Percentiles rank a stretch among this genome's conserved stretches.
These are phyloP conservation scores for Patella depressa DNA, from an alignment of 2,888 invertebrate species.

Conservation along the genomic window DNA sequence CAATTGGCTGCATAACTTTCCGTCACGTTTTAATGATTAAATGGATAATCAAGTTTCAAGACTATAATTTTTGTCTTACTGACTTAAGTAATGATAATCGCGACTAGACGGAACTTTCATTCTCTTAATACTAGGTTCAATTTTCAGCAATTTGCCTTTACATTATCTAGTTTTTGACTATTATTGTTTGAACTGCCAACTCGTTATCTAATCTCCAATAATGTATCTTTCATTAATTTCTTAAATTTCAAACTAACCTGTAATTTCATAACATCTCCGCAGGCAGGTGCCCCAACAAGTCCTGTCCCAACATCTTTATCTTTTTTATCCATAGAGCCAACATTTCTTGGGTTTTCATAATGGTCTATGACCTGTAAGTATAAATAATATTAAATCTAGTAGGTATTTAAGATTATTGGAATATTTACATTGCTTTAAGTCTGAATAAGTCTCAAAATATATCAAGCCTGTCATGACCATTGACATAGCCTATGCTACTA, in stretches of 20 bases:
- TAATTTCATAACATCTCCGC: conserved; percentile 99
- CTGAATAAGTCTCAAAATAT: background rate
- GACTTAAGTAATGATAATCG: too few relatives aligned
- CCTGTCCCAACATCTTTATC: conserved; percentile 96
- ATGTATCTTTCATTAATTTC: background rate
- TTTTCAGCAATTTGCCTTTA: too few relatives aligned
- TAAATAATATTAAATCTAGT: conserved; percentile 11
- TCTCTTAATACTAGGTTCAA: too few relatives aligned
- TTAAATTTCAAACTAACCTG: conserved; percentile 75
- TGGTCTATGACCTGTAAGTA: conserved; percentile 91
- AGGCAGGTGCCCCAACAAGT: conserved; percentile 98
- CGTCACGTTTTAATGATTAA: too few relatives aligned
- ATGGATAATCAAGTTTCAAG: too few relatives aligned
- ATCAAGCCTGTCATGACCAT: background rate
- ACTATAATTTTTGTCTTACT: too few relatives aligned
- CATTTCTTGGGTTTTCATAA: conserved; percentile 99
- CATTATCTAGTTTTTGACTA: too few relatives aligned
- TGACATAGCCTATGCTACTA: background rate
- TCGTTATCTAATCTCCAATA: too few relatives aligned
- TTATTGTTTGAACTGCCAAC: too few relatives aligned
- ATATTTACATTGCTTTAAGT: background rate
- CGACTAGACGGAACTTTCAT: too few relatives aligned
- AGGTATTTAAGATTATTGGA: background rate
- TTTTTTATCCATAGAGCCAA: conserved; percentile 95
- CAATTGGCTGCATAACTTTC: too few relatives aligned